phyloP scores from a whole-genome alignment of 2,888 invertebrate genomes.

The Tetrapedia diversipes region DNA sequence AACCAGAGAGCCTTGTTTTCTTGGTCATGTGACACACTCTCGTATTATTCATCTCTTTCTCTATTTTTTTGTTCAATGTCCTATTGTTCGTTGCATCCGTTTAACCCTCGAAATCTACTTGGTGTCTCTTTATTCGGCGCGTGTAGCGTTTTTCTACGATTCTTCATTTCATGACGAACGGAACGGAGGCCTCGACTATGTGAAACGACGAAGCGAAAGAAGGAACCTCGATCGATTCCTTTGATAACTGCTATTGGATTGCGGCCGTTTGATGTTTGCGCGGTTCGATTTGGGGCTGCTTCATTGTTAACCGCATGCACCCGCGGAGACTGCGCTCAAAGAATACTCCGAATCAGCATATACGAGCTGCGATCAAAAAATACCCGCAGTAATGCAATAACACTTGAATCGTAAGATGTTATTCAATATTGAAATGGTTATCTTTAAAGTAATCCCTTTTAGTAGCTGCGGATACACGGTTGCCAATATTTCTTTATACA shows the following conservation, averaged over 20 bases:
- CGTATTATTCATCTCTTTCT: not conserved
- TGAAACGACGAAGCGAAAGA: conserved; percentile 58
- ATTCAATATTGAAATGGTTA: too few relatives aligned
- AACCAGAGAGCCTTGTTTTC: conserved; percentile 60
- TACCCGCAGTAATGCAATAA: too few relatives aligned
- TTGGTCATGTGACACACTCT: conserved; percentile 45
- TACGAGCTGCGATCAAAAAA: too few relatives aligned
- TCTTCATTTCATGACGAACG: conserved; percentile 40
- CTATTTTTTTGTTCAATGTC: not conserved
- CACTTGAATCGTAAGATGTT: too few relatives aligned
- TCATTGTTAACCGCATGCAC: conserved; percentile 60
- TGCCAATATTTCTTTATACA: too few relatives aligned
- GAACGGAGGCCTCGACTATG: conserved; percentile 54
- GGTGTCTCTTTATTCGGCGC: conserved; percentile 1
- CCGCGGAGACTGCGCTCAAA: conserved; percentile 29
- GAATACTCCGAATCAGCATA: not conserved
- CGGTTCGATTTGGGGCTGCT: conserved; percentile 43
- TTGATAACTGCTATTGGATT: conserved; percentile 38
- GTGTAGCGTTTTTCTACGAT: not conserved
- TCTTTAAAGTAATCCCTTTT: too few relatives aligned
- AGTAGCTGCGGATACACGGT: too few relatives aligned
- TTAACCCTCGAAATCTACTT: not conserved
- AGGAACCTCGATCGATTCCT: conserved; percentile 43
- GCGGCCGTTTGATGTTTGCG: conserved; percentile 28
- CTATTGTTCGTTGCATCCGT: conserved; percentile 60